A percentile compares a stretch with the other conserved stretches of the same genome.
Evolutionary conservation across 1,140 invertebrate species (phyloP).

Genomic region (Cherax quadricarinatus): DNA sequence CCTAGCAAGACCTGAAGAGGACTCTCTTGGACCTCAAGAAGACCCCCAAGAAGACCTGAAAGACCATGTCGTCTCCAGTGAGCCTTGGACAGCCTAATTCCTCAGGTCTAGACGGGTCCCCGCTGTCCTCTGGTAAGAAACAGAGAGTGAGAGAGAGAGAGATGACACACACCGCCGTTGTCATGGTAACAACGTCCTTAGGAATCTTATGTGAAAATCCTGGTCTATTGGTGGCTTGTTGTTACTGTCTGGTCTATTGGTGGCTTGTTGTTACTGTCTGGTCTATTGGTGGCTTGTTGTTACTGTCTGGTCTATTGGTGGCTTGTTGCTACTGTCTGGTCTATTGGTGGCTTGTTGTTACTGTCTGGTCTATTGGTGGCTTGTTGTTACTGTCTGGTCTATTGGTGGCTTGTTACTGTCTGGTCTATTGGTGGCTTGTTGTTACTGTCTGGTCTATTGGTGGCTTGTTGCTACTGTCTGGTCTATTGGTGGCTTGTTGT

Average conservation of each 20-base stretch:
- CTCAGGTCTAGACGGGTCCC: background rate
- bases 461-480: no score
- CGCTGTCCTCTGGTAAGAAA: background rate
- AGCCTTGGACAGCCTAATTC: background rate
- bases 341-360: no score
- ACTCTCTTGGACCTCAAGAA: background rate
- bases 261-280: no score
- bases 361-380: no score
- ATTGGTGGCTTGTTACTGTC: no score
- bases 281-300: background rate
- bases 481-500: no score
- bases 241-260: background rate
- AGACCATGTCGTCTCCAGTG: background rate
- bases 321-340: no score
- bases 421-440: background rate
- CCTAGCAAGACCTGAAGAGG: no score
- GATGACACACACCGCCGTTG: background rate
- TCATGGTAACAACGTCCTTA: slow-evolving; percentile 5
- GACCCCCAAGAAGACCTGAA: background rate
- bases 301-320: background rate
- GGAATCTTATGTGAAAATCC: slow-evolving; percentile 36
- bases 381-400: no score
- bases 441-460: no score
- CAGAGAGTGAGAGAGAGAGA: background rate
- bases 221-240: slow-evolving; percentile 5